Conservation (phyloP, 2,113 vertebrate genomes). For the Climacteris rufus region DNA sequence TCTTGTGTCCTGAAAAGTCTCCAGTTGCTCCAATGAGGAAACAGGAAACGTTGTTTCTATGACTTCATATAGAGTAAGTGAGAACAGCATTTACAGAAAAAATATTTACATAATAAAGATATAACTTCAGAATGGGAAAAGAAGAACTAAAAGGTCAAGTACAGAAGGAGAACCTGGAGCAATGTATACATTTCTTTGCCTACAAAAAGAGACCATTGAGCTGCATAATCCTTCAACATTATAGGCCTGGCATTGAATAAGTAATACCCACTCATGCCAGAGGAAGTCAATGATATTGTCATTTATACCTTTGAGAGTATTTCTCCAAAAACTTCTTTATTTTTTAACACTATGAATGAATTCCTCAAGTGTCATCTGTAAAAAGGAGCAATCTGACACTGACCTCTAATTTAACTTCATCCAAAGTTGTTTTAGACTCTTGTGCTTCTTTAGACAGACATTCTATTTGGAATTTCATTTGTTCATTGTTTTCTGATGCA, state of each 20-base stretch:
- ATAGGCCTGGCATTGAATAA: background rate
- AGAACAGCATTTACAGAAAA: background rate
- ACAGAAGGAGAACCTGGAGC: background rate
- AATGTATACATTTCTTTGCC: background rate
- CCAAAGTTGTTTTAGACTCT: constrained; percentile 7
- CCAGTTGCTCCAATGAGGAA: background rate
- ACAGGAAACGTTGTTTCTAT: background rate
- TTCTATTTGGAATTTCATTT: constrained; percentile 53
- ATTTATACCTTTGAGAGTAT: background rate
- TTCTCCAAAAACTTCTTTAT: background rate
- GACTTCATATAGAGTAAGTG: background rate
- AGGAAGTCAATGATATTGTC: background rate
- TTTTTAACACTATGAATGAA: background rate
- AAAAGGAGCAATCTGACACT: background rate
- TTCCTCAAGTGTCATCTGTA: background rate
- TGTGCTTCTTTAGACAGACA: constrained; percentile 37
- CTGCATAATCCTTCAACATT: background rate
- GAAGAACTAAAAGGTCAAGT: background rate
- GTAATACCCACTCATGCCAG: background rate
- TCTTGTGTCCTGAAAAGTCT: background rate
- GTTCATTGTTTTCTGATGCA: constrained; percentile 49
- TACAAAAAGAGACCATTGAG: background rate
- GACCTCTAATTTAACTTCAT: constrained; percentile 64
- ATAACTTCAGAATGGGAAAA: background rate
- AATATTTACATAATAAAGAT: background rate